A percentile compares a stretch with the other conserved stretches of the same genome.
Conservation (phyloP, 2,113 vertebrate genomes). For the Odontophorus gujanensis region DNA sequence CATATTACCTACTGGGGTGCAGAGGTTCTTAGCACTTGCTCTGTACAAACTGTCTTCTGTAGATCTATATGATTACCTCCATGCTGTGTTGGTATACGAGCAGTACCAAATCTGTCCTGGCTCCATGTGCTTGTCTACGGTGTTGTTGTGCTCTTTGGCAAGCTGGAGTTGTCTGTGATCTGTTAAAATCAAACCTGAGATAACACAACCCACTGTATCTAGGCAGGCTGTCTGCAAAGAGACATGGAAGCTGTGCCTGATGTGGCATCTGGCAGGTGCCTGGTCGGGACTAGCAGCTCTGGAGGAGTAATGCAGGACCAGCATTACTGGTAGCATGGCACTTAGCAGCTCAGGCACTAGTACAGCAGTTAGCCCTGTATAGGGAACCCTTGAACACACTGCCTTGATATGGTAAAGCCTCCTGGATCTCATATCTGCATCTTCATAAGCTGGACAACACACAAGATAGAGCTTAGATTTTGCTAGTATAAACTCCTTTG, state of each 20-base stretch:
- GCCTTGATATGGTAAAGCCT: background rate
- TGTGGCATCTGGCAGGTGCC: background rate
- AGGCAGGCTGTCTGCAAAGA: background rate
- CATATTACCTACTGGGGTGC: background rate
- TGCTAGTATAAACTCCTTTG: accelerated
- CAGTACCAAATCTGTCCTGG: background rate
- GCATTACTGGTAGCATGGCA: background rate
- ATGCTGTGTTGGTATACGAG: background rate
- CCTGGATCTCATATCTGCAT: background rate
- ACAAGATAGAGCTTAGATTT: background rate
- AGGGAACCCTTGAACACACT: background rate
- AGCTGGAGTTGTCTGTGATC: background rate
- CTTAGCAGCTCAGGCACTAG: background rate
- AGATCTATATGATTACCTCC: background rate
- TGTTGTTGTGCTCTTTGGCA: too few relatives aligned
- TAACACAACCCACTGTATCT: background rate
- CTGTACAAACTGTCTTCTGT: background rate
- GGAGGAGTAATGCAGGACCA: background rate
- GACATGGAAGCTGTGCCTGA: background rate
- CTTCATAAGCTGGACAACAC: background rate
- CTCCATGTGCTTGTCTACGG: accelerated
- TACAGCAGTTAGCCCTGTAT: accelerated
- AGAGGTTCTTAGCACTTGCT: background rate
- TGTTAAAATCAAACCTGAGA: background rate
- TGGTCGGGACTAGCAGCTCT: background rate